Conservation (phyloP, 2,888 invertebrate species). For the Lepidochrysops patricia region DNA sequence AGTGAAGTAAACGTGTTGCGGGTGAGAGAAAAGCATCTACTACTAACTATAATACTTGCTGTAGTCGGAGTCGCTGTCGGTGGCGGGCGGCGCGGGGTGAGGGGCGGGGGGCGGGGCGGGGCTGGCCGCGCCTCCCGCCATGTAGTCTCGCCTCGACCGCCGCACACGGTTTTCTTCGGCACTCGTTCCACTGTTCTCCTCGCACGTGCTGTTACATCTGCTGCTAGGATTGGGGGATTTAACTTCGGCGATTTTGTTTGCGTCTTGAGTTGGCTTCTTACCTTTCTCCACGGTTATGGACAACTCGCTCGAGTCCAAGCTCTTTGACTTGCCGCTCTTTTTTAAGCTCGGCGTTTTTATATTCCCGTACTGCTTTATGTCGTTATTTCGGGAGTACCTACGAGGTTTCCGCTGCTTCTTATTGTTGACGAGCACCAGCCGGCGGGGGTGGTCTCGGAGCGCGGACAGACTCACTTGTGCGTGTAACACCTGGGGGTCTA, state of each 20-base stretch:
- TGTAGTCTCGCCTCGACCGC: conserved; percentile 35
- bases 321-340: conserved; percentile 86
- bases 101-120: conserved; percentile 21
- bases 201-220: conserved; percentile 39
- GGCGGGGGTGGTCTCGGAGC: conserved; percentile 83
- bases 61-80: conserved; percentile 68
- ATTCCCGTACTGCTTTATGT: conserved; percentile 36
- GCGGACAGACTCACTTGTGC: conserved; percentile 83
- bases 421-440: conserved; percentile 83
- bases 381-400: conserved; percentile 48
- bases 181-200: conserved; percentile 39
- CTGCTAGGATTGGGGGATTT: conserved; percentile 38
- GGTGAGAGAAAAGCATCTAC: conserved; percentile 62
- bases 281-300: conserved; percentile 73
- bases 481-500: conserved; percentile 83
- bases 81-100: conserved; percentile 27
- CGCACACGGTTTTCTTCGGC: conserved; percentile 35
- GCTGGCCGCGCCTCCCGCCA: conserved; percentile 31
- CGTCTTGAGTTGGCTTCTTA: conserved; percentile 33
- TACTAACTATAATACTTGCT: conserved; percentile 74
- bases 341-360: conserved; percentile 70
- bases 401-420: conserved; percentile 68
- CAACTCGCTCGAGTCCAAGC: conserved; percentile 89
- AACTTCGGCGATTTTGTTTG: conserved; percentile 25
- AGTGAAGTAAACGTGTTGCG: conserved; percentile 32